Evolutionary conservation across 2,797 vertebrate species (phyloP).

Genomic region (Lophotriccus pileatus): DNA sequence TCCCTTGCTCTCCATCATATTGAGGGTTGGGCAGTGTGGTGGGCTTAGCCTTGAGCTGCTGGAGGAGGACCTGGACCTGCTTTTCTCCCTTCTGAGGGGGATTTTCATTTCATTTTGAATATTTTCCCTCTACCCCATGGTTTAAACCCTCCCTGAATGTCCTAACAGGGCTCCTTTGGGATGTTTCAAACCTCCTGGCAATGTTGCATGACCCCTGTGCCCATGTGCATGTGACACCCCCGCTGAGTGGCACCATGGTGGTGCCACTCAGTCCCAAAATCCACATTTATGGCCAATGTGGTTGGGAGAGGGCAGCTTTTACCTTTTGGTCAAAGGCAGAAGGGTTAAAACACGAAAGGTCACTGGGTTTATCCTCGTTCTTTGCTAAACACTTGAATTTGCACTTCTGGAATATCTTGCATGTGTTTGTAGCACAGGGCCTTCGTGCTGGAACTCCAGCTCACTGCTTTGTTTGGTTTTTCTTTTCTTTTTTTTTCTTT

Average conservation of each 20-base stretch:
- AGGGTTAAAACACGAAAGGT: no score
- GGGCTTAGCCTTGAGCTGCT: not conserved
- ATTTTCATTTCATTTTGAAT: not conserved
- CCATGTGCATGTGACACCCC: fast-evolving
- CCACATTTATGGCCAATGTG: fast-evolving
- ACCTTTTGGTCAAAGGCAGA: not conserved
- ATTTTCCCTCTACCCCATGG: not conserved
- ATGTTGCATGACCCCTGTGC: fast-evolving
- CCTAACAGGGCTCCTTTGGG: not conserved
- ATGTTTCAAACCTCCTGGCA: fast-evolving
- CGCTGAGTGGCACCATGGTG: fast-evolving
- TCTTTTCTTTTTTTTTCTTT: not conserved
- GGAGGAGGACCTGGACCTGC: not conserved
- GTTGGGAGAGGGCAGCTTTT: not conserved
- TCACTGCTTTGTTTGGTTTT: not conserved
- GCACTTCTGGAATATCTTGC: not conserved
- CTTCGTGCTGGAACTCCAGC: not conserved
- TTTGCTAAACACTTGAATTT: fast-evolving
- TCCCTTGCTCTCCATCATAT: not conserved
- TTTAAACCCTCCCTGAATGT: not conserved
- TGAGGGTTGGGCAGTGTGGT: not conserved
- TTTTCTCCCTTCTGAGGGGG: not conserved
- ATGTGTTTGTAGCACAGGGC: not conserved
- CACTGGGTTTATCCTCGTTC: not conserved
- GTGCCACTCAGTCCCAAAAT: not conserved